Percentiles rank a stretch among this genome's conserved stretches.
Evolutionary conservation across 92 coral and sea anemone genomes (phyloP).

Genomic region (Umimayanthus chanpuru): DNA sequence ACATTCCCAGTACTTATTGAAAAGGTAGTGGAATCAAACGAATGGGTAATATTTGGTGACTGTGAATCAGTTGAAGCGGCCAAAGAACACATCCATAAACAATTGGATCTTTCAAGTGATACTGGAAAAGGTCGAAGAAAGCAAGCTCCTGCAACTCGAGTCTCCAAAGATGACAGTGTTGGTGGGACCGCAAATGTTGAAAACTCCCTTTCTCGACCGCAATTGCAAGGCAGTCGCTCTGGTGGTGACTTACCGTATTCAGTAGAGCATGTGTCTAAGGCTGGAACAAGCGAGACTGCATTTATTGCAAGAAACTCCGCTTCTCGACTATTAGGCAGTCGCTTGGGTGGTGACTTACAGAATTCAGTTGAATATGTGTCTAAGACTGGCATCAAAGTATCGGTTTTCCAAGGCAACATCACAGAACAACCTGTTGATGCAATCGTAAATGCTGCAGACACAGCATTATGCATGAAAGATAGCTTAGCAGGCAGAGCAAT

Average conservation of each 20-base stretch:
- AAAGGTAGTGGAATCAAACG: constrained; percentile 3
- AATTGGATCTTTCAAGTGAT: not conserved
- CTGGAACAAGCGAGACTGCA: too few relatives aligned
- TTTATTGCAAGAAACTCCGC: too few relatives aligned
- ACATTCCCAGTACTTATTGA: constrained; percentile 46
- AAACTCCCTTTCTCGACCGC: too few relatives aligned
- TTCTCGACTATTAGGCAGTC: not conserved
- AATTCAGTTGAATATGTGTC: too few relatives aligned
- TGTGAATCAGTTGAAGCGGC: constrained; percentile 18
- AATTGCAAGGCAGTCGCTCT: too few relatives aligned
- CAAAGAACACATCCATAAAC: not conserved
- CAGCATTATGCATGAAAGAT: constrained; percentile 27
- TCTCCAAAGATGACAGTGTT: not conserved
- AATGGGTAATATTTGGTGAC: constrained; percentile 52
- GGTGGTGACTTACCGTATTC: too few relatives aligned
- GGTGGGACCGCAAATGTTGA: not conserved
- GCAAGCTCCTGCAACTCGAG: not conserved
- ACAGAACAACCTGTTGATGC: too few relatives aligned
- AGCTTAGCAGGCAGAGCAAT: constrained; percentile 59
- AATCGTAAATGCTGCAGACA: constrained; percentile 69
- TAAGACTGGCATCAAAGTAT: constrained; percentile 28
- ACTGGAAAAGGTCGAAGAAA: too few relatives aligned
- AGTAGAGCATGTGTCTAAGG: too few relatives aligned
- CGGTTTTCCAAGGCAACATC: constrained; percentile 65
- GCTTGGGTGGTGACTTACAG: not conserved